phyloP scores from a whole-genome alignment of 1,140 invertebrate genomes.

The Zaprionus africanus region DNA sequence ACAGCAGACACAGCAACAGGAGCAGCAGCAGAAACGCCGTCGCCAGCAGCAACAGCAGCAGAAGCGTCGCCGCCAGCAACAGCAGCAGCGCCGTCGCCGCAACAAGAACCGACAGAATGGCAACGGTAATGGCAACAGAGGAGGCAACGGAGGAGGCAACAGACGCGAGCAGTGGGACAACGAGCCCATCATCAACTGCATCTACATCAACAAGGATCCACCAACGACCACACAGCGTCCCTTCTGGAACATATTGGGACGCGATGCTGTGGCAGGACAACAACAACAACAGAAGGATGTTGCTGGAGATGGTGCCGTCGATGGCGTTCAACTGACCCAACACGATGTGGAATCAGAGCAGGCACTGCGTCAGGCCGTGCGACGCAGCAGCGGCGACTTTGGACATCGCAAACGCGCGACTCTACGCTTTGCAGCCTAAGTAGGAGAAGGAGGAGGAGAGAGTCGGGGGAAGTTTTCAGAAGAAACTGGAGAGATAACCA shows the following conservation, averaged over 20 bases:
- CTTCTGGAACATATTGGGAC: conserved; percentile 78
- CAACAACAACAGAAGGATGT: not conserved
- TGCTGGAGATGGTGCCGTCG: too few species aligned
- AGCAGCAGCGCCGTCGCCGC: conserved; percentile 46
- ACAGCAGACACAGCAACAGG: conserved; percentile 30
- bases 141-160: conserved; percentile 23
- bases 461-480: too few species aligned
- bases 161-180: conserved; percentile 55
- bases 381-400: conserved; percentile 59
- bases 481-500: too few species aligned
- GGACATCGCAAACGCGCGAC: conserved; percentile 72
- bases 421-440: conserved; percentile 59
- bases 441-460: not conserved
- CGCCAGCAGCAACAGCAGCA: conserved; percentile 46
- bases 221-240: conserved; percentile 71
- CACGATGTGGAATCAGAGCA: conserved; percentile 7
- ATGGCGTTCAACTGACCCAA: not conserved
- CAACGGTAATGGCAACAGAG: not conserved
- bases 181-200: conserved; percentile 77
- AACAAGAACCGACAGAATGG: conserved; percentile 43
- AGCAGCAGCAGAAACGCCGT: conserved; percentile 27
- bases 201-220: conserved; percentile 77
- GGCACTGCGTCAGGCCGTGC: conserved; percentile 31
- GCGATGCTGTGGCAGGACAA: conserved; percentile 32
- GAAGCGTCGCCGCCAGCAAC: conserved; percentile 47